These are phyloP conservation scores for Linurgus olivaceus DNA, from an alignment of 2,797 vertebrate genomes.

Conservation along the genomic window DNA sequence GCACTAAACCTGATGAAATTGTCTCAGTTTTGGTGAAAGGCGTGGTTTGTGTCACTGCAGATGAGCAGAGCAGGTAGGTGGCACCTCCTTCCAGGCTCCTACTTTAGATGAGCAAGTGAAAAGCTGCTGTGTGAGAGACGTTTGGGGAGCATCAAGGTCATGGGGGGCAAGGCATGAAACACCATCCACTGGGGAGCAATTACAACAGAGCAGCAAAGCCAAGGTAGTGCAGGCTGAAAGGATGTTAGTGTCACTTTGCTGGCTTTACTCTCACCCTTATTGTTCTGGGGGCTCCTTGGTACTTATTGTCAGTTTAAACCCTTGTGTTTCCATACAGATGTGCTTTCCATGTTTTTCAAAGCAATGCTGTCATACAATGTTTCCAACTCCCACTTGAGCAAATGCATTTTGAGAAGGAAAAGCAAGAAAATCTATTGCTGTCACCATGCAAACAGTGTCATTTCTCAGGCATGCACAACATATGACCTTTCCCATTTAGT, in stretches of 20 bases:
- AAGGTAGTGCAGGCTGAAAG: background rate
- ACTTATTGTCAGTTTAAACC: background rate
- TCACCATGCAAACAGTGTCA: accelerated
- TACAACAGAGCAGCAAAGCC: background rate
- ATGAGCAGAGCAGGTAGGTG: background rate
- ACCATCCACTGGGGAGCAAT: accelerated
- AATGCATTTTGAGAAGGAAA: background rate
- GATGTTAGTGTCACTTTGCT: background rate
- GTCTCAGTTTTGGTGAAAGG: background rate
- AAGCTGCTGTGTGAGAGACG: background rate
- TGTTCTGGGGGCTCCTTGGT: accelerated
- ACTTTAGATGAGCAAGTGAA: background rate
- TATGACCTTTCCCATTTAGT: background rate
- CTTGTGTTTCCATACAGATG: background rate
- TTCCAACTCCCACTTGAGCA: background rate
- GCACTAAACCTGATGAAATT: background rate
- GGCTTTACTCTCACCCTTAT: background rate
- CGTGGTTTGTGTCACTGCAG: background rate
- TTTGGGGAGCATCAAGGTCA: background rate
- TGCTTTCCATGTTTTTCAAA: background rate
- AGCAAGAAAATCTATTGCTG: background rate
- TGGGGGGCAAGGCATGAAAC: background rate
- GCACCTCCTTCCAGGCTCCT: background rate
- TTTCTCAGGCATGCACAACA: background rate
- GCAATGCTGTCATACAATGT: background rate